A percentile compares a stretch with the other conserved stretches of the same genome.
These are phyloP conservation scores for Apocrypta bakeri DNA, from an alignment of 1,140 invertebrate species.

Conservation along the genomic window DNA sequence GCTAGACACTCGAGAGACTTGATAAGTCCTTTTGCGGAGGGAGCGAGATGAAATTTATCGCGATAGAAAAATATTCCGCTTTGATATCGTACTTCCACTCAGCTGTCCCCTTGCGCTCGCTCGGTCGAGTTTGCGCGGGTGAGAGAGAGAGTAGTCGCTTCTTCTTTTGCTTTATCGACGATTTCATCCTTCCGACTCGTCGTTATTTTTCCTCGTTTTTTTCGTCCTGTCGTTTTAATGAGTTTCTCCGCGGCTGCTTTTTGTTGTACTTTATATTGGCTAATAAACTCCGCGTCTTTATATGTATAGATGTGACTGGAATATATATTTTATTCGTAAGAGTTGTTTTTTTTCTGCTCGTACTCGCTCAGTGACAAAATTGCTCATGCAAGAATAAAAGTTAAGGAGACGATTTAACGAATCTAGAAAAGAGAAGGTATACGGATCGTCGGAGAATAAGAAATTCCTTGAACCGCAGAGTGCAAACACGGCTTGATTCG, in stretches of 20 bases:
- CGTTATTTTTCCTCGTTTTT: neutral
- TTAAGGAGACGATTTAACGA: slow-evolving; percentile 39
- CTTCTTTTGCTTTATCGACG: slow-evolving; percentile 20
- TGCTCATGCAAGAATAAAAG: slow-evolving; percentile 21
- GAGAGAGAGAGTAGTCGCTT: neutral
- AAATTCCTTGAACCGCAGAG: slow-evolving; percentile 27
- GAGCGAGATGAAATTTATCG: slow-evolving; percentile 47
- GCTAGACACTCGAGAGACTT: slow-evolving; percentile 40
- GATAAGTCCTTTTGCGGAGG: slow-evolving; percentile 40
- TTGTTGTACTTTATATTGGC: slow-evolving; percentile 33
- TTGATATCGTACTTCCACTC: slow-evolving; percentile 31
- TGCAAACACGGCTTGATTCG: slow-evolving; percentile 39
- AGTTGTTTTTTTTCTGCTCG: neutral
- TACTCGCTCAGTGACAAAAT: neutral
- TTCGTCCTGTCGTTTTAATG: slow-evolving; percentile 38
- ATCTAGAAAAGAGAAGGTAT: neutral
- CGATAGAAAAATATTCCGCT: slow-evolving; percentile 49
- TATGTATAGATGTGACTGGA: neutral
- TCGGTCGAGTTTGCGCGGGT: neutral
- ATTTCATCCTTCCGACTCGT: neutral
- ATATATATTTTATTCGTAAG: neutral
- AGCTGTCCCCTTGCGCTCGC: neutral
- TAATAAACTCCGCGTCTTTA: slow-evolving; percentile 35
- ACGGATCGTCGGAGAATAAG: neutral
- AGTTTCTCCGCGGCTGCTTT: slow-evolving; percentile 21